phyloP scores from a whole-genome alignment of 30 jellyfish, hydroid and myxozoan genomes.

The Aurelia sp. region DNA sequence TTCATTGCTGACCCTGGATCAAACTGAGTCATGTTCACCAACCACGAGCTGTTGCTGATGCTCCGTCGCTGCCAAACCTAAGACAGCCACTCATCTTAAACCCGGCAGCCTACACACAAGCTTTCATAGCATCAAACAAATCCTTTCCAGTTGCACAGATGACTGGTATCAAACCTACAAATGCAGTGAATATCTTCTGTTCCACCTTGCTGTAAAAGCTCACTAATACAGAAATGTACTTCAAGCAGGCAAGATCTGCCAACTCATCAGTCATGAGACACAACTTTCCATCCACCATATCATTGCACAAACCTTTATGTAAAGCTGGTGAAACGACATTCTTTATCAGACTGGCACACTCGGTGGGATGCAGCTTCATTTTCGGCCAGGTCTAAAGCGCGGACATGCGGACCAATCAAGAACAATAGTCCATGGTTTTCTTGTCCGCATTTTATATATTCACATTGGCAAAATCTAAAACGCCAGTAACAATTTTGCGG shows the following conservation, averaged over 20 bases:
- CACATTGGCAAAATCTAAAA: no score
- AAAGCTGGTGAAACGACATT: slow-evolving; percentile 52
- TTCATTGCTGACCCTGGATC: slow-evolving; percentile 41
- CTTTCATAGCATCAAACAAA: slow-evolving; percentile 24
- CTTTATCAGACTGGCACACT: slow-evolving; percentile 40
- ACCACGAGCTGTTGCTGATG: slow-evolving; percentile 64
- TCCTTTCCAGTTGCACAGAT: slow-evolving; percentile 50
- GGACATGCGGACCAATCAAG: no score
- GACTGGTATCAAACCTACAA: slow-evolving; percentile 43
- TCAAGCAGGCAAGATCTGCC: no score
- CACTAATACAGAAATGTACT: no score
- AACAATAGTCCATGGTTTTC: no score
- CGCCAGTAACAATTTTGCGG: no score
- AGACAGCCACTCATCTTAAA: slow-evolving; percentile 46
- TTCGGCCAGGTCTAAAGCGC: no score
- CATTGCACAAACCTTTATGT: slow-evolving; percentile 33
- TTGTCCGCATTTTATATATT: no score
- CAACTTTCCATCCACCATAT: slow-evolving; percentile 22
- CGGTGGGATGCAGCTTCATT: slow-evolving; percentile 47
- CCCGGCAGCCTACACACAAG: slow-evolving; percentile 37
- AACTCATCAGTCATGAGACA: no score
- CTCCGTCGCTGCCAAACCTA: slow-evolving; percentile 61
- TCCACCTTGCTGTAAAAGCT: no score
- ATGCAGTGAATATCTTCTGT: no score
- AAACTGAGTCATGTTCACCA: slow-evolving; percentile 58